phyloP scores from a whole-genome alignment of 2,888 invertebrate genomes.

The Apodemia duryi region DNA sequence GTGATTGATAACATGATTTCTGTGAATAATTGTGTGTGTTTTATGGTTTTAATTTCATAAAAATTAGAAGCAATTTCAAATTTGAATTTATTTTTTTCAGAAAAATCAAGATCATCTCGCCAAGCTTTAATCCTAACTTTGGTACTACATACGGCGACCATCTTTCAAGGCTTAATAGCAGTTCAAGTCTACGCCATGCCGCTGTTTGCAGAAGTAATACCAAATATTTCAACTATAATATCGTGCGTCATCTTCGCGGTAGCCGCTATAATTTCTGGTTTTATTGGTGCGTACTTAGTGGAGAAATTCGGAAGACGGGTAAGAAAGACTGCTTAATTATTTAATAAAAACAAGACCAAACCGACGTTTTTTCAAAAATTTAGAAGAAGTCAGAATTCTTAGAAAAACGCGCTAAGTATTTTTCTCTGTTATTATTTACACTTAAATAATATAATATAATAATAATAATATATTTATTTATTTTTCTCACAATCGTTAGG shows the following conservation, averaged over 20 bases:
- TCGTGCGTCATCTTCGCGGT: conserved; percentile 50
- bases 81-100: conserved; percentile 36
- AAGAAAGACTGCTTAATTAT: conserved; percentile 16
- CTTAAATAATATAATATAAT: too few relatives aligned
- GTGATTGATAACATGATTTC: too few relatives aligned
- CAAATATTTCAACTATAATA: conserved; percentile 48
- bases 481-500: too few relatives aligned
- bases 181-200: conserved; percentile 61
- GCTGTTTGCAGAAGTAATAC: conserved; percentile 52
- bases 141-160: conserved; percentile 41
- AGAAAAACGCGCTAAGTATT: too few relatives aligned
- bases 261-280: conserved; percentile 40
- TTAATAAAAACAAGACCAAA: too few relatives aligned
- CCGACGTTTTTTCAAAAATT: too few relatives aligned
- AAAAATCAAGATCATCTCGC: conserved; percentile 50
- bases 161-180: conserved; percentile 58
- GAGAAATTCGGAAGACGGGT: conserved; percentile 56
- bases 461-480: too few relatives aligned
- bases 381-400: too few relatives aligned
- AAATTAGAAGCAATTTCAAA: too few relatives aligned
- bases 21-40: too few relatives aligned
- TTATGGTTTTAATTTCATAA: too few relatives aligned
- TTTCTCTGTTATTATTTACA: too few relatives aligned
- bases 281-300: conserved; percentile 50
- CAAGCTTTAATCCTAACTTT: conserved; percentile 42